Evolutionary conservation across 2,797 vertebrate species (phyloP).

Genomic region (Hylomyscus alleni): DNA sequence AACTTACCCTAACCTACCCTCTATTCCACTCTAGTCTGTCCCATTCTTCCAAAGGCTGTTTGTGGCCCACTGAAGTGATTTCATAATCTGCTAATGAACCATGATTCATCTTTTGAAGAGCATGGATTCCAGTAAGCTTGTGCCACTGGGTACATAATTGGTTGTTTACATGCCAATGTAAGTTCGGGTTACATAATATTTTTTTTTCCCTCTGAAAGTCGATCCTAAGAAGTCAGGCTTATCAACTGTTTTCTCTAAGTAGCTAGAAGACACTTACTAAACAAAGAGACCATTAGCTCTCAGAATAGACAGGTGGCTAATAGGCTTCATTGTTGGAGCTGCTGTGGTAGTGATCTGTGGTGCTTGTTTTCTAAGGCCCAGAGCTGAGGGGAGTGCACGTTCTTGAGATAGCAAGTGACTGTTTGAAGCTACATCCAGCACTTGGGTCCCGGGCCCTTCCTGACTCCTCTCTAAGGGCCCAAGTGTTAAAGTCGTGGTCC

Average conservation of each 20-base stretch:
- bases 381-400: neutral
- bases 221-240: slow-evolving; percentile 42
- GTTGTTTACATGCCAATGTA: slow-evolving; percentile 59
- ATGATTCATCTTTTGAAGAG: slow-evolving; percentile 64
- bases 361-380: neutral
- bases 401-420: neutral
- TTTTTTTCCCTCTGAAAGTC: neutral
- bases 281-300: slow-evolving; percentile 40
- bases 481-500: neutral
- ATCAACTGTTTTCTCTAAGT: slow-evolving; percentile 65
- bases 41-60: slow-evolving; percentile 15
- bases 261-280: slow-evolving; percentile 43
- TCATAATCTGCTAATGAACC: slow-evolving; percentile 51
- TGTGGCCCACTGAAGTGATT: slow-evolving; percentile 30
- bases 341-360: neutral
- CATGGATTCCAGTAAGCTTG: slow-evolving; percentile 41
- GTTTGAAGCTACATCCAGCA: neutral
- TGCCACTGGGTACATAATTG: slow-evolving; percentile 42
- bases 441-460: neutral
- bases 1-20: neutral
- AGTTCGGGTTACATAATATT: slow-evolving; percentile 59
- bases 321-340: neutral
- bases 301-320: neutral
- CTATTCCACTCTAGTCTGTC: neutral
- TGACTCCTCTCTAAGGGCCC: neutral